phyloP scores from a whole-genome alignment of 2,888 invertebrate genomes.

The Zelleria hepariella region DNA sequence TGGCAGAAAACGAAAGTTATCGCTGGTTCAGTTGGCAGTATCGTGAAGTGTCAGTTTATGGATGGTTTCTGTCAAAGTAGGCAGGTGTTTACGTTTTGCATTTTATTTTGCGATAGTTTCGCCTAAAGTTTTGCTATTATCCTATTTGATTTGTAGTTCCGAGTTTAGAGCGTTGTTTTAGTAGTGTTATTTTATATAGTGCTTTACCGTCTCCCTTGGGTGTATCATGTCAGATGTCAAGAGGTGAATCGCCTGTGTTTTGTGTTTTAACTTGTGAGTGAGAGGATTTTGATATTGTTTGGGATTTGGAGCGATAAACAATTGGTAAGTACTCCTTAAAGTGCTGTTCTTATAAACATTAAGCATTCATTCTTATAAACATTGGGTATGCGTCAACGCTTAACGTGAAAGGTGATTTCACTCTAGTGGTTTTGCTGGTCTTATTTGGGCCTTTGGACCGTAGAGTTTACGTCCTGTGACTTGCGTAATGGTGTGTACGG shows the following conservation, averaged over 20 bases:
- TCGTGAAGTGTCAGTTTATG: constrained; percentile 55
- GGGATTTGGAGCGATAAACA: constrained; percentile 64
- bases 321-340: constrained; percentile 50
- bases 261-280: constrained; percentile 63
- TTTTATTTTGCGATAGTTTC: constrained; percentile 68
- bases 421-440: too few relatives aligned
- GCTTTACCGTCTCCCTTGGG: constrained; percentile 35
- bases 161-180: constrained; percentile 45
- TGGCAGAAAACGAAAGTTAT: constrained; percentile 51
- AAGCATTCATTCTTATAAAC: too few relatives aligned
- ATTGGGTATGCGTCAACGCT: too few relatives aligned
- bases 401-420: too few relatives aligned
- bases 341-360: constrained; percentile 18
- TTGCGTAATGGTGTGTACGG: constrained; percentile 33
- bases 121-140: constrained; percentile 59
- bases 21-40: constrained; percentile 38
- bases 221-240: constrained; percentile 68
- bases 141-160: constrained; percentile 61
- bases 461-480: constrained; percentile 10
- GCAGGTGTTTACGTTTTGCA: constrained; percentile 70
- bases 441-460: neutral
- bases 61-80: constrained; percentile 64
- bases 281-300: constrained; percentile 65
- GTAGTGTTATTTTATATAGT: constrained; percentile 46
- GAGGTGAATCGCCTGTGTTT: constrained; percentile 65